Conservation (phyloP, 92 coral and sea anemone genomes). For the Heteractis magnifica region DNA sequence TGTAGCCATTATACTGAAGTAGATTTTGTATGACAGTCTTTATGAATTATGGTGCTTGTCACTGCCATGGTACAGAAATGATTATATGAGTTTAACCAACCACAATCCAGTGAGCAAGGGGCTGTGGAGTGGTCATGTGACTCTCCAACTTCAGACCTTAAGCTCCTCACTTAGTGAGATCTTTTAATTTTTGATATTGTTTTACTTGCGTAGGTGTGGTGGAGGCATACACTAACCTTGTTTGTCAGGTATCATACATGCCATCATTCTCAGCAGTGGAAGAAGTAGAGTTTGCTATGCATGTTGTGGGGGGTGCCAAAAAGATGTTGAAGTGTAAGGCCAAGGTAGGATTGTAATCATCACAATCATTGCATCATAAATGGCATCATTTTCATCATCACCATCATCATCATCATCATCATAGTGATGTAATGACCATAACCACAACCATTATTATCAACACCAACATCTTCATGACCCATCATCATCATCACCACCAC, state of each 20-base stretch:
- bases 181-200: background rate
- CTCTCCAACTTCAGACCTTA: no score
- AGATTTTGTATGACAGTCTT: no score
- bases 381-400: background rate
- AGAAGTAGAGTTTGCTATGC: constrained; percentile 69
- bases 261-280: constrained; percentile 86
- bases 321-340: constrained; percentile 69
- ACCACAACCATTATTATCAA: no score
- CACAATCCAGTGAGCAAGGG: no score
- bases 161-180: no score
- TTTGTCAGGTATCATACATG: constrained; percentile 92
- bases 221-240: constrained; percentile 84
- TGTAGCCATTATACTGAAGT: no score
- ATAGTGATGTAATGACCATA: no score
- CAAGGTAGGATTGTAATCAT: constrained; percentile 49
- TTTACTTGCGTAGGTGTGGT: constrained; percentile 68
- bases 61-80: no score
- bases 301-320: constrained; percentile 85
- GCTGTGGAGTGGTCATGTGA: no score
- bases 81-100: no score
- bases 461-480: background rate
- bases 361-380: background rate
- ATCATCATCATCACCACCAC: background rate
- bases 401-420: no score
- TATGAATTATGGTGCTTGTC: no score